Evolutionary conservation across 2,113 vertebrate species (phyloP).

Genomic region (Dermatemys mawii): DNA sequence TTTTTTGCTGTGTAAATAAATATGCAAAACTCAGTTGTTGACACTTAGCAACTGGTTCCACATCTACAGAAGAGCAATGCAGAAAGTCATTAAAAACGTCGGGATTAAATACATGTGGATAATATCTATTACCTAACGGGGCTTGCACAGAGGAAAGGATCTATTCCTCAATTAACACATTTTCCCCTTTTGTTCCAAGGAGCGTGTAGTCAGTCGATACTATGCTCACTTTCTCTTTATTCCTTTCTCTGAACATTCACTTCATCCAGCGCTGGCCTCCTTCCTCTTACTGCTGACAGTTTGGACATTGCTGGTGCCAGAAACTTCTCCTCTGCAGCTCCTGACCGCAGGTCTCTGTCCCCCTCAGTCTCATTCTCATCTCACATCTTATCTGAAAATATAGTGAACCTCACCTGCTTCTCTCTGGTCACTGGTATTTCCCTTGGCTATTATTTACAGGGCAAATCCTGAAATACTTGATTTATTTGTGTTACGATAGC

Average conservation of each 20-base stretch:
- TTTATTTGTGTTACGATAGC: background rate
- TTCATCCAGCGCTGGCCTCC: fast-evolving
- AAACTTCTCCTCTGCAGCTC: background rate
- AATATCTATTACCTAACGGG: background rate
- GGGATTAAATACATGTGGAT: too few relatives aligned
- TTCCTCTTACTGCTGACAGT: background rate
- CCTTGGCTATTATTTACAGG: background rate
- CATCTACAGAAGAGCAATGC: background rate
- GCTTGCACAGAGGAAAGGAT: background rate
- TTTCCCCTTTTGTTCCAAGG: background rate
- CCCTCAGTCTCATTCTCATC: background rate
- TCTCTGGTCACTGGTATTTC: background rate
- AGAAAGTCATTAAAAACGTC: background rate
- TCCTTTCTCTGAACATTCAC: background rate
- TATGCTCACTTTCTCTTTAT: fast-evolving
- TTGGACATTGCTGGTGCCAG: background rate
- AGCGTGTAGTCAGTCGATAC: fast-evolving
- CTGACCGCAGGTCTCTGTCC: background rate
- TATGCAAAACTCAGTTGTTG: constrained; percentile 67
- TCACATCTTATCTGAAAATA: background rate
- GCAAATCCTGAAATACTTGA: background rate
- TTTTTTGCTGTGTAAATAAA: constrained; percentile 57
- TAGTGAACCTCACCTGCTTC: fast-evolving
- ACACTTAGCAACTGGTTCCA: background rate
- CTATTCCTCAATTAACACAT: background rate